Evolutionary conservation across 2,797 vertebrate species (phyloP), one percentile per base, ranked within the genome.

Genomic region (Pelochelys cantorii): DNA sequence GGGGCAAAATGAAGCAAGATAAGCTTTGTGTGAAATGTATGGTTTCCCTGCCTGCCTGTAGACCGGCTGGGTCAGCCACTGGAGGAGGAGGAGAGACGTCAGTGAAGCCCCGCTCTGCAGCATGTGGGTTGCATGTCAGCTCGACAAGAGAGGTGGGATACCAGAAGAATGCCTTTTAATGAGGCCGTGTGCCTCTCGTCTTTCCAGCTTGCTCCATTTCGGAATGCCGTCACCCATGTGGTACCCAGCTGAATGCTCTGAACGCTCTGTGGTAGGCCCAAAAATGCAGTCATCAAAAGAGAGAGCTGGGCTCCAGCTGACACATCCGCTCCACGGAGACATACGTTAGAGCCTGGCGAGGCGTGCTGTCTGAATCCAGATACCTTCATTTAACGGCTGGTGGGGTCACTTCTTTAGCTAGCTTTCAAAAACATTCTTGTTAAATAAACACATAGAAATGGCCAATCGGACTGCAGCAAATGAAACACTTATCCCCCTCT

Each of bases 41-140:
- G 37, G 87, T 95, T 93, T 94, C 48, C 88, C 34, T 81, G 60
- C 90, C 56, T 0, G 0, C 53, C 83, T 84, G 56, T 79, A 71
- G 88, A 9, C 4, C 93, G 96, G 95, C 91, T 94, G 90, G 79
- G 86, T 90, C 94, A 95, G 92, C 92, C 94, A 89, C 79, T 0
- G 0, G 81, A 54, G 0, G 42, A 90, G 80, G 83, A 94, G 57
- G 84, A 83, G 6, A 11, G 4, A 82, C 75, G 15, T 83, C 65
- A 84, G 78, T 53, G 11, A 57, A 92, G 79, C 14, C 62, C 60
- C 88, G 57, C 59, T 79, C 74, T 22, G 59, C 14, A 42, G 42
- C 74, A 59, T 1, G 0, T 20, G 34, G 78, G 42, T 65, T 90
- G 29, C 34, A 94, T 78, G 48, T n/a, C 94, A 89, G 71, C 55